Conservation (phyloP, 2,888 invertebrate species). For the Agriotes lineatus region DNA sequence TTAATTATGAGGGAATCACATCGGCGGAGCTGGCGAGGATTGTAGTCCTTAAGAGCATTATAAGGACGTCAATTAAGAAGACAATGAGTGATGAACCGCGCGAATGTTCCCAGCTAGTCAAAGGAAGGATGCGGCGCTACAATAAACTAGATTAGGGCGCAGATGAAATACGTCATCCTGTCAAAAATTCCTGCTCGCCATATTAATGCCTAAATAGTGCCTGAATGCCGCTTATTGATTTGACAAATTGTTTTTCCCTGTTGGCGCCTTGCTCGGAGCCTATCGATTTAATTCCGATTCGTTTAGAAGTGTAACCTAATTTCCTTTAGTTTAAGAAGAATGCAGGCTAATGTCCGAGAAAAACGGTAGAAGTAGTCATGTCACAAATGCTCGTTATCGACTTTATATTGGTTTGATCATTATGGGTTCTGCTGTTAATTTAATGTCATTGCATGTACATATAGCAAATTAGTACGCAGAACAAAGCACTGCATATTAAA, state of each 20-base stretch:
- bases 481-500: too few species aligned
- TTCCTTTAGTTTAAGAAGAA: too few species aligned
- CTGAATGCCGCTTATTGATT: conserved; percentile 24
- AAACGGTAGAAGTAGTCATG: too few species aligned
- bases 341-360: too few species aligned
- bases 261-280: background rate
- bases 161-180: conserved; percentile 35
- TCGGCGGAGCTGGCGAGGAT: conserved; percentile 22
- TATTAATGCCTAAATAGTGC: conserved; percentile 20
- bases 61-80: conserved; percentile 38
- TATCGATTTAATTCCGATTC: too few species aligned
- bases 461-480: too few species aligned
- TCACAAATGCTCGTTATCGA: too few species aligned
- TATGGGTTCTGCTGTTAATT: too few species aligned
- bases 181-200: conserved; percentile 28
- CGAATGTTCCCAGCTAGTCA: conserved; percentile 32
- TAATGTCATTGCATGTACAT: too few species aligned
- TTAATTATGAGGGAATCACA: conserved; percentile 27
- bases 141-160: conserved; percentile 30
- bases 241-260: conserved; percentile 24
- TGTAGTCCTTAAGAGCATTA: conserved; percentile 35
- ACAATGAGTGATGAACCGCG: conserved; percentile 39
- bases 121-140: conserved; percentile 31
- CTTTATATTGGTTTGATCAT: too few species aligned
- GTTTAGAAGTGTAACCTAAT: too few species aligned